Base-by-base conservation (phyloP, 2,888 invertebrate genomes). In the Parthenolecanium corni region DNA sequence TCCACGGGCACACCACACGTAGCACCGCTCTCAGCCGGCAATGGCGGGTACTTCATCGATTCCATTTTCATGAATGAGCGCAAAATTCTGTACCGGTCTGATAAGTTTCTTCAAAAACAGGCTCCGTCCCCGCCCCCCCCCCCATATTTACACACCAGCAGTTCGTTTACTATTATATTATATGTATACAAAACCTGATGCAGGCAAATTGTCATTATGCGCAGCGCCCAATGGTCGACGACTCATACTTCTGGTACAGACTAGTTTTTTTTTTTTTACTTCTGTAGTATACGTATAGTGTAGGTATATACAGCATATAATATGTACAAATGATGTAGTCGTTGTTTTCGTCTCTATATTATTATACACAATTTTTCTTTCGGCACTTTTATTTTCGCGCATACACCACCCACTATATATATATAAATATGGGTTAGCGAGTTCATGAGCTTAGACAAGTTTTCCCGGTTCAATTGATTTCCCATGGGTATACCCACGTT, bases 191-290 rank as follows among this genome's bases (percentile, higher is more conserved):
- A 54, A 57, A 57, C 57, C 57, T 42, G 57, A 18, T 44, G 44
- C 46, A 46, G 42, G 21, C 42, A 57, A 57, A 57, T 57, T 57
- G 57, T 57, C 57, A 57, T 46, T 57, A 57, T 14, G 23, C n/a
- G n/a, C 5, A 40, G 16, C 40, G 56, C 56, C 16, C 57, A 25
- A 44, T 57, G 57, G 42, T 44, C 57, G 20, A 49, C 49, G 31
- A 31, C 31, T 9, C 31, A 4, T 31, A 31, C 31, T 31, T 31
- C 9, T 31, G 5, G 5, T 31, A 31, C 9, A 6, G 31, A 31
- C 31, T 9, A 31, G 31, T 31, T 31, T 31, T 31, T 6, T 31
- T 31, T 31, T 9, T 31, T 31, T 31, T 9, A 6, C 31, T 9
- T 31, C 31, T 31, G 5, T 31, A 4, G 4, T 9, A 31, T 31